Evolutionary conservation across 2,888 invertebrate species (phyloP), one percentile per base, ranked within the genome.

Genomic region (Oxytorus armatus): DNA sequence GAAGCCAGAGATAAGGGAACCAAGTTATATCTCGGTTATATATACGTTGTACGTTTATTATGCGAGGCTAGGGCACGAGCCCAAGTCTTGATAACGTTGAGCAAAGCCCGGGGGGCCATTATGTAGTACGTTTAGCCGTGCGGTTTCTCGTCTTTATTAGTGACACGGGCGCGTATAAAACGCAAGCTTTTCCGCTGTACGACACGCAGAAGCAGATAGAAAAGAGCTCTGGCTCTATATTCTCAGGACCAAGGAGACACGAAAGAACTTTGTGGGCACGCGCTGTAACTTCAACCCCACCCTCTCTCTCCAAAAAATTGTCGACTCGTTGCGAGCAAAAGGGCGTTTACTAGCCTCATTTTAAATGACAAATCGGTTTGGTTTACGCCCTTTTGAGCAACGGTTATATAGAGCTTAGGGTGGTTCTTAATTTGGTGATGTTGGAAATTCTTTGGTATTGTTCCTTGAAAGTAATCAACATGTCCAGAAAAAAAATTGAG

Each of bases 81-180:
- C 29, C 18, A 42, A 39, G 61, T 25, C 42, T 53, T 63, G 76
- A 80, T 76, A 80, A 76, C 68, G 51, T 49, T 8, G 23, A 63
- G 53, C 63, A 74, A 39, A 47, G 39, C 25, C n/a, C n/a, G n/a
- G 21, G 53, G 33, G 66, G 44, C 29, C 4, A 59, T 68, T 59
- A 53, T 39, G 44, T 49, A 25, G 29, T 72, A 68, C 61, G 68
- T 72, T 68, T 66, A 63, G 39, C 25, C 33, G 68, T 39, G n/a
- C n/a, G n/a, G 59, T 72, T 66, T 68, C 51, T 80, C 61, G 72
- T 80, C 68, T 80, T 76, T 80, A 76, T 80, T 76, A 68, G 72
- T 72, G 76, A 80, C 79, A 76, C 49, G 61, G 29, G 36, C 66
- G 61, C 76, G 72, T 76, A 68, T 55, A 72, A 68, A 72, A 75